Base-by-base conservation (phyloP, 2,113 vertebrate species). In the Nansenia antarctica region DNA sequence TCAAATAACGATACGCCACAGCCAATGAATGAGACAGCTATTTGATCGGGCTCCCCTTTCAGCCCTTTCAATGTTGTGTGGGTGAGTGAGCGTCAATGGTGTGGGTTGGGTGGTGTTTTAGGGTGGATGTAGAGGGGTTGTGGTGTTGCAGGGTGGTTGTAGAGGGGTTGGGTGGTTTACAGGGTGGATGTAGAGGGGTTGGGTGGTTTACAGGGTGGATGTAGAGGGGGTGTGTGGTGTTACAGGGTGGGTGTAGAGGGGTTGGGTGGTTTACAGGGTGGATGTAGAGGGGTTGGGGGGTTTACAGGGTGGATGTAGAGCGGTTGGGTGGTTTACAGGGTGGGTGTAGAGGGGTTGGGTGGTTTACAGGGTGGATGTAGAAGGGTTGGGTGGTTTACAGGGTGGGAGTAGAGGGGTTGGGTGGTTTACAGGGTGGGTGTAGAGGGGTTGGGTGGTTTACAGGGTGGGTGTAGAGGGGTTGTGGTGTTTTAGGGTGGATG, bases 1-100 rank as follows among this genome's bases (percentile, higher is more conserved):
- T 87, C 83, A 86, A 82, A 87, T 80, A 82, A 88, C 86, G 87
- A 85, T 86, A 84, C 83, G 85, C 86, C 86, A 82, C 67, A 76
- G 70, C 73, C 2, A 24, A 42, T 82, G 80, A 89, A 88, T 82
- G 75, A 79, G 73, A 75, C 67, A 72, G 61, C 7, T 1, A 47
- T n/a, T 59, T 86, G 82, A 87, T 63, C 84, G 80, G 73, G 65
- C 37, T 86, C 86, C 82, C 87, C 77, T 84, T 75, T 20, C 60
- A 84, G 82, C 78, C 83, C 79, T 87, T 87, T 86, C 79, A 78
- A 62, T 70, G 79, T 53, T 73, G 67, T 82, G 65, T 69, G 74
- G 72, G 81, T 85, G n/a, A n/a, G n/a, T n/a, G n/a, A n/a, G n/a
- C 78, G 82, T 84, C 78, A 80, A 52, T 37, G 66, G 9, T n/a